Base-by-base conservation (phyloP, 1,140 invertebrate genomes). In the Drosophila lacteicornis region DNA sequence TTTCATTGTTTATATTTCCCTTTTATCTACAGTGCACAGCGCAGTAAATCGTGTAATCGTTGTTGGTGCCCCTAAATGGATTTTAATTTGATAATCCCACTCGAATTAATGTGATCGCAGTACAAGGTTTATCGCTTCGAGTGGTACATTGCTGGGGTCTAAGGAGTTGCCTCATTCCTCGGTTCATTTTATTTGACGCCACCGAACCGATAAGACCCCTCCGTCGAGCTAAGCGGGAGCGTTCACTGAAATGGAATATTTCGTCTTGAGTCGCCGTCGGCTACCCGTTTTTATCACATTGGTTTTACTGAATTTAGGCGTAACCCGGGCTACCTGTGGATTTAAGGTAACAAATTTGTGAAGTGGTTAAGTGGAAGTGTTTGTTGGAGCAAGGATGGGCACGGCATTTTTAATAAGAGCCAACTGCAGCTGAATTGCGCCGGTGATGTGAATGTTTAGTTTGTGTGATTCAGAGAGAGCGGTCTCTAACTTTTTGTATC, bases 21-120 rank as follows among this genome's bases (percentile, higher is more conserved):
- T 43, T 43, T 30, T 71, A 38, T 60, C 15, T 43, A 11, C 33
- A 46, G 65, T n/a, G 51, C 33, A 56, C 13, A 17, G 7, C 25
- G 6, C 33, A 19, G 49, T 43, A 50, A 75, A 38, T 30, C 27
- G 27, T 40, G 53, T 45, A 59, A 76, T 76, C 74, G 53, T 30
- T 33, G 12, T n/a, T 50, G n/a, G 33, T 11, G 49, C 42, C 51
- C 53, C 53, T 76, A 76, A 76, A 76, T 76, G 46, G 73, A 73
- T 76, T 76, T 76, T 76, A 76, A 65, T 76, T 76, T 76, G 33
- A 76, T 76, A 76, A 42, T 57, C 53, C 53, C 74, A 76, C 55
- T 76, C 47, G 15, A 38, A 51, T 38, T 45, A 51, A 50, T 57
- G 51, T 38, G 59, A 27, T 65, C 53, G 40, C 70, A 61, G 70